Conservation (phyloP, 2,113 vertebrate species). For the Engraulis encrasicolus region DNA sequence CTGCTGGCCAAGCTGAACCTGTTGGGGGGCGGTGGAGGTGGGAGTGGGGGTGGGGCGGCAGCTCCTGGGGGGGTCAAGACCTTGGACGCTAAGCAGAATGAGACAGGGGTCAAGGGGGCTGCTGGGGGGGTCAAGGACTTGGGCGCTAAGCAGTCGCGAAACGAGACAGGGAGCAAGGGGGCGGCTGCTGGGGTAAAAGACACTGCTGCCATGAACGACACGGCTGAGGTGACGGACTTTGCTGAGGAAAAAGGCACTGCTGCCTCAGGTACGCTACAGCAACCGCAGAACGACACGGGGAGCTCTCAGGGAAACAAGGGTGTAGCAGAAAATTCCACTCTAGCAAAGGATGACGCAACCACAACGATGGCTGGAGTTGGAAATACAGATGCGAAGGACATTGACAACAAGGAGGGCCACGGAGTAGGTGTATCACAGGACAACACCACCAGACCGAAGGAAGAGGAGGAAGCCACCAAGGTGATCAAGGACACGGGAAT, state of each 20-base stretch:
- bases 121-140: no score
- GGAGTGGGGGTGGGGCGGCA: background rate
- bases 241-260: no score
- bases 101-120: no score
- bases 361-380: slow-evolving; percentile 24
- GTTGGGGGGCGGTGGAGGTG: slow-evolving; percentile 43
- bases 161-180: no score
- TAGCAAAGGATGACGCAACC: slow-evolving; percentile 25
- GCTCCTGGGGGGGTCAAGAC: background rate
- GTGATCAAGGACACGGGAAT: no score
- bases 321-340: background rate
- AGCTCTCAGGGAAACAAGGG: background rate
- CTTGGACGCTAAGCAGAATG: background rate
- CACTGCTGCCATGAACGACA: no score
- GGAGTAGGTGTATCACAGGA: background rate
- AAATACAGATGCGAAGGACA: background rate
- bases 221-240: no score
- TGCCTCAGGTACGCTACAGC: no score
- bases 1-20: slow-evolving; percentile 80
- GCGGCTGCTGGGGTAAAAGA: no score
- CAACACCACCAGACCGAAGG: background rate
- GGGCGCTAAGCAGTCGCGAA: no score
- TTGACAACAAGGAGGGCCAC: background rate
- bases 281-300: no score
- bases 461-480: no score